A percentile compares a stretch with the other conserved stretches of the same genome.
Conservation (phyloP, 2,113 vertebrate species). For the Bungarus multicinctus region DNA sequence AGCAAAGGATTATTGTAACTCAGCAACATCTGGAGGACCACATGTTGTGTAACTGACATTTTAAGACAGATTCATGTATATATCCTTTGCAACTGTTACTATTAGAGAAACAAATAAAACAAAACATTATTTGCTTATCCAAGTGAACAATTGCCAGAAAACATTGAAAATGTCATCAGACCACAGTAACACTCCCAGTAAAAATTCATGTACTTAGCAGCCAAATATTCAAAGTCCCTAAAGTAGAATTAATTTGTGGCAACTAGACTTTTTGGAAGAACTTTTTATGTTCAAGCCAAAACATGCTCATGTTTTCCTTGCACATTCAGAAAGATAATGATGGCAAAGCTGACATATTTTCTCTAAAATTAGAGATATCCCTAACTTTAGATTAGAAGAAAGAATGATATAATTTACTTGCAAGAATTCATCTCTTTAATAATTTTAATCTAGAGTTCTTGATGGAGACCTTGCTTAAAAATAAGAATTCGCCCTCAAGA, state of each 20-base stretch:
- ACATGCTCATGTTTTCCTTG: slow-evolving; percentile 27
- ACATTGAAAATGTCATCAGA: slow-evolving; percentile 8
- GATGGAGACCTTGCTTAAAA: slow-evolving; percentile 23
- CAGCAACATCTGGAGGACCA: neutral
- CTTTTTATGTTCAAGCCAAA: slow-evolving; percentile 27
- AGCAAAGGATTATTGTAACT: neutral
- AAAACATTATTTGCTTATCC: neutral
- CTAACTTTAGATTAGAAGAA: neutral
- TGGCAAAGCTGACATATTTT: slow-evolving; percentile 40
- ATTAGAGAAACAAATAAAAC: neutral
- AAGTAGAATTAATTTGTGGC: neutral
- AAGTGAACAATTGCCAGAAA: slow-evolving; percentile 10
- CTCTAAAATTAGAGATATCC: slow-evolving; percentile 33
- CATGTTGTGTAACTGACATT: neutral
- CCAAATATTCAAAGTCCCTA: neutral
- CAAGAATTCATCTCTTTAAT: slow-evolving; percentile 35
- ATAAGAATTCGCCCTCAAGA: slow-evolving; percentile 28
- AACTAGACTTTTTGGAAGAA: slow-evolving; percentile 43
- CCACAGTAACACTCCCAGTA: slow-evolving; percentile 16
- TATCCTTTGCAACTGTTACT: neutral
- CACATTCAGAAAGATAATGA: slow-evolving; percentile 41
- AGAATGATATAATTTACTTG: slow-evolving; percentile 16
- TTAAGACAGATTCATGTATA: neutral
- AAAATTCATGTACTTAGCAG: neutral
- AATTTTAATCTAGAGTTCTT: slow-evolving; percentile 38